Evolutionary conservation across 35 echinoderm and acorn worm genomes (phyloP).

Genomic region (Ptychodera flava): DNA sequence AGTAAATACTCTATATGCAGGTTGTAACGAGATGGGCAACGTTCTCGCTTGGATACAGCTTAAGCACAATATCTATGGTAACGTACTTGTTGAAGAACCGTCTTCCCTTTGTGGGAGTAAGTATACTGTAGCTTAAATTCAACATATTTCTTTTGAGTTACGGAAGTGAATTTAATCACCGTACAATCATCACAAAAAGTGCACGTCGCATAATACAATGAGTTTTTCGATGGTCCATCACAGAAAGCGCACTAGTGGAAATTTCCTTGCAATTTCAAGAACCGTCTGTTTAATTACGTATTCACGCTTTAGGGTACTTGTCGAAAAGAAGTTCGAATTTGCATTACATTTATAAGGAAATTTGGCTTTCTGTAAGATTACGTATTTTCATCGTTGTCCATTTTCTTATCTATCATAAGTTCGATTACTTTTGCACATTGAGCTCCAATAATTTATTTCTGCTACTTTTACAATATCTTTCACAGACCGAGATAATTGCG

Average conservation of each 20-base stretch:
- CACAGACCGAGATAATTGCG: constrained; percentile 18
- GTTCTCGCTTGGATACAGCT: constrained; percentile 46
- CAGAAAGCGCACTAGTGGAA: background rate
- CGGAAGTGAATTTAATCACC: background rate
- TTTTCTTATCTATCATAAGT: too few species aligned
- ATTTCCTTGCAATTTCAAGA: background rate
- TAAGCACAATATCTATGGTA: constrained; percentile 22
- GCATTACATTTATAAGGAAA: background rate
- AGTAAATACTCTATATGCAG: constrained; percentile 7
- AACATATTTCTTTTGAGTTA: background rate
- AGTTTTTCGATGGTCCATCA: background rate
- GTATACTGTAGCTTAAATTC: constrained; percentile 2
- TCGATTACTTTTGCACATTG: background rate
- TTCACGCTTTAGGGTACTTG: background rate
- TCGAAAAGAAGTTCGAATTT: background rate
- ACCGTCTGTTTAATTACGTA: background rate
- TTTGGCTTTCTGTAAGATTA: background rate
- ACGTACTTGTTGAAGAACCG: background rate
- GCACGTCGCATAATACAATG: background rate
- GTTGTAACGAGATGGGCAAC: constrained; percentile 35
- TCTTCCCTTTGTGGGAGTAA: constrained; percentile 26
- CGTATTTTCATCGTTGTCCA: background rate
- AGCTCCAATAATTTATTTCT: background rate
- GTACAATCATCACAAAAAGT: background rate
- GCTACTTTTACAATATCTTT: background rate